These are phyloP conservation scores for Rhagonycha lutea DNA, from an alignment of 2,888 invertebrate genomes.

Conservation along the genomic window DNA sequence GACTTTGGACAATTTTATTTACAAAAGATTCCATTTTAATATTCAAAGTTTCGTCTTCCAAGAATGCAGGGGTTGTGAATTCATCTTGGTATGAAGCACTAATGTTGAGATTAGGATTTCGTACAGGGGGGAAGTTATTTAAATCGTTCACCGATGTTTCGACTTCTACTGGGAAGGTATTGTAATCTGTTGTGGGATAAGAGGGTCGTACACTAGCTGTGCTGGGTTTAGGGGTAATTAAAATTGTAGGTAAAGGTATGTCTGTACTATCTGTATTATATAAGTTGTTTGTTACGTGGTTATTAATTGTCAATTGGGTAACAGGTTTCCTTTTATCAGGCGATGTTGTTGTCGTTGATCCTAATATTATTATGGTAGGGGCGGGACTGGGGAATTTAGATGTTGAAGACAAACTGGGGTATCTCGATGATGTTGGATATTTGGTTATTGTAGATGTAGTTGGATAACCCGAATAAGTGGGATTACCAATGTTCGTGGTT, in stretches of 20 bases:
- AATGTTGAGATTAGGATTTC: slow-evolving; percentile 80
- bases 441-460: not conserved
- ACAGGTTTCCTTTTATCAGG: slow-evolving; percentile 54
- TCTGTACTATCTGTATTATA: slow-evolving; percentile 56
- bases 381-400: slow-evolving; percentile 53
- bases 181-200: slow-evolving; percentile 38
- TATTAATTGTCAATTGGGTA: slow-evolving; percentile 63
- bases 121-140: slow-evolving; percentile 82
- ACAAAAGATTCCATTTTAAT: slow-evolving; percentile 83
- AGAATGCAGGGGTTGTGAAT: slow-evolving; percentile 76
- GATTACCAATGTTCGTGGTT: slow-evolving; percentile 34
- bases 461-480: slow-evolving; percentile 39
- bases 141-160: slow-evolving; percentile 64
- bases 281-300: slow-evolving; percentile 63
- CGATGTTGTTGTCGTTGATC: slow-evolving; percentile 49
- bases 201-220: slow-evolving; percentile 40
- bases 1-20: slow-evolving; percentile 79
- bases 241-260: slow-evolving; percentile 65
- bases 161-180: slow-evolving; percentile 55
- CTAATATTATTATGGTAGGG: slow-evolving; percentile 65
- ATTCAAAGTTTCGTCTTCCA: slow-evolving; percentile 75
- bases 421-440: not conserved
- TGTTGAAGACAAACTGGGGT: slow-evolving; percentile 32
- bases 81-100: slow-evolving; percentile 66
- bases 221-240: slow-evolving; percentile 72